These are phyloP conservation scores for Varroa destructor DNA, from an alignment of 1,140 invertebrate species.

Conservation along the genomic window DNA sequence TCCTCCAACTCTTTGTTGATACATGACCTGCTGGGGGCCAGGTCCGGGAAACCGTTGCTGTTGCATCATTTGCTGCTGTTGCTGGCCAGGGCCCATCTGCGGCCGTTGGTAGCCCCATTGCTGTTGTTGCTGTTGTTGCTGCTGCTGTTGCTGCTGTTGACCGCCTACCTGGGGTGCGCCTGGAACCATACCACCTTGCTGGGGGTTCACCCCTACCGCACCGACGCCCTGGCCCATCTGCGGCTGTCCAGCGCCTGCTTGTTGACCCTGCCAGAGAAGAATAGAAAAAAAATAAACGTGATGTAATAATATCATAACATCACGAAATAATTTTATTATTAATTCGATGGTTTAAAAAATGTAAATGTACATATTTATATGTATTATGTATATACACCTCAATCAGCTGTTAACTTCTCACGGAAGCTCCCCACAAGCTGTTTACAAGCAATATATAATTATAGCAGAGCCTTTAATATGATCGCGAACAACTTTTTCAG, in stretches of 20 bases:
- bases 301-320: constrained; percentile 30
- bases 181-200: constrained; percentile 33
- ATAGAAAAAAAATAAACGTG: constrained; percentile 30
- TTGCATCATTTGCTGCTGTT: constrained; percentile 12
- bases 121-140: constrained; percentile 37
- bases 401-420: no score
- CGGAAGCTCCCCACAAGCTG: no score
- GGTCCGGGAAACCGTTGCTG: constrained; percentile 16
- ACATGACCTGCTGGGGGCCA: constrained; percentile 15
- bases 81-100: constrained; percentile 4
- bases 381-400: constrained; percentile 31
- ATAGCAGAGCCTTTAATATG: no score
- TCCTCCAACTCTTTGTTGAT: constrained; percentile 4
- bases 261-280: constrained; percentile 32
- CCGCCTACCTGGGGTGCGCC: constrained; percentile 25
- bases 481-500: no score
- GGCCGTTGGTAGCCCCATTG: constrained; percentile 37
- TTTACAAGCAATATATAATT: no score
- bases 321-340: constrained; percentile 31
- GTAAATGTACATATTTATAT: no score
- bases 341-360: constrained; percentile 29
- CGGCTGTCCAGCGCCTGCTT: constrained; percentile 31
- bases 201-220: constrained; percentile 33
- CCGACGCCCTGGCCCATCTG: constrained; percentile 33
- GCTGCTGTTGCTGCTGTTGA: constrained; percentile 41